Evolutionary conservation across 2,113 vertebrate species (phyloP).

Genomic region (Plestiodon gilberti): DNA sequence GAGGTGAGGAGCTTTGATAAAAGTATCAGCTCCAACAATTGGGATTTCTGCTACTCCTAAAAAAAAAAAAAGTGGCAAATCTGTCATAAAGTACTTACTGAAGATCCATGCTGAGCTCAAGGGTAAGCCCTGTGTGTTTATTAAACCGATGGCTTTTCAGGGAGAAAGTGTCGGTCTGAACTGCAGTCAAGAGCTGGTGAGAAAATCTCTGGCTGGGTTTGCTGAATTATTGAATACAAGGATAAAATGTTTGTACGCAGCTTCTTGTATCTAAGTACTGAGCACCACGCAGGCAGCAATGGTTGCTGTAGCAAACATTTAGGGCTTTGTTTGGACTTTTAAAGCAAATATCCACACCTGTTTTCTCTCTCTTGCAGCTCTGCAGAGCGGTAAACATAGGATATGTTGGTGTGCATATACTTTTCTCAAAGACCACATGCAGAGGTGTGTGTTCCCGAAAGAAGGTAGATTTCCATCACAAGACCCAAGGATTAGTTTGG

Average conservation of each 20-base stretch:
- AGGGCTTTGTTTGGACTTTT: slow-evolving; percentile 20
- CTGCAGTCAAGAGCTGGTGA: slow-evolving; percentile 30
- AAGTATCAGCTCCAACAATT: slow-evolving; percentile 29
- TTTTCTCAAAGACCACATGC: background rate
- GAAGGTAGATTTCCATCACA: background rate
- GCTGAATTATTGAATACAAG: slow-evolving; percentile 41
- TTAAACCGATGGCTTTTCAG: slow-evolving; percentile 37
- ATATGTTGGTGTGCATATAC: too few relatives aligned
- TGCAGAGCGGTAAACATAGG: background rate
- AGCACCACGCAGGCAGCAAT: background rate
- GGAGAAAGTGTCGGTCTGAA: slow-evolving; percentile 44
- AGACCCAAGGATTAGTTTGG: background rate
- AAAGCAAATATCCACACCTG: background rate
- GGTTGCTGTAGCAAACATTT: background rate
- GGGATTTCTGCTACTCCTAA: slow-evolving; percentile 55
- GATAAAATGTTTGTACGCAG: slow-evolving; percentile 1
- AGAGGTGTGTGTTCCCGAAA: background rate
- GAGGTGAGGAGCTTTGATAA: slow-evolving; percentile 42
- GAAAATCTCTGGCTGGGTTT: slow-evolving; percentile 33
- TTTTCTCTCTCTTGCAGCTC: background rate
- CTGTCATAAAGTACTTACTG: slow-evolving; percentile 55
- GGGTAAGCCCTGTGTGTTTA: slow-evolving; percentile 52
- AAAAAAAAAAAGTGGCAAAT: slow-evolving; percentile 49
- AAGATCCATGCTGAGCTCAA: slow-evolving; percentile 56
- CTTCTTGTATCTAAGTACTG: rapidly evolving